Evolutionary conservation across 2,888 invertebrate species (phyloP), one percentile per base, ranked within the genome.

Genomic region (Bombyx huttoni): DNA sequence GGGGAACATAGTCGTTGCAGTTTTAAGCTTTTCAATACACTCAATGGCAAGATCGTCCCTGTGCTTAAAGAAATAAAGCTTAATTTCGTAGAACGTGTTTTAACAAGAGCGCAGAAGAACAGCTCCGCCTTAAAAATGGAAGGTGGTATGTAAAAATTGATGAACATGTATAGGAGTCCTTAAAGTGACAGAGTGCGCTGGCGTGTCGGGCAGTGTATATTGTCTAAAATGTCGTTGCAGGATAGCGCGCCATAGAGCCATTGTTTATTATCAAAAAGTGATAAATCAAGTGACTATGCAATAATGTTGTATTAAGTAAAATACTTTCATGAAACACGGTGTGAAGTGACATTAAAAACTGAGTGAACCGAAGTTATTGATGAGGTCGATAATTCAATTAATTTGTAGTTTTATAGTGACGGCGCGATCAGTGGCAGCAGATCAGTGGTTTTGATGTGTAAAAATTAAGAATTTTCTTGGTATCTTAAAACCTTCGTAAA

Each of bases 101-200:
- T 54, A 58, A 63, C 68, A 71, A 74, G 78, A 73, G 70, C 68
- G 73, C 65, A 69, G 74, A 83, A 83, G 75, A 81, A 78, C 83
- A 87, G 85, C 87, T 85, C 88, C 88, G 86, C 88, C 88, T 88
- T 86, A 88, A 88, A 88, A 88, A 87, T 88, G 87, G 88, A 87
- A 88, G 88, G 87, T 88, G 87, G 88, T 86, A 87, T 88, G 87
- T 88, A 88, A 88, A 88, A 88, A 88, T 88, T 88, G 81, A 88
- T 88, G 86, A 87, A 88, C 87, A 87, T 85, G 85, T 87, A 87
- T 88, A 85, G 85, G 75, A 86, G 86, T 87, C 85, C 84, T 87
- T 87, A 87, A 81, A 86, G 85, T 88, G 88, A 86, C 87, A 88
- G 86, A 88, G 86, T 82, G 79, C 79, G 86, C 84, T 85, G 83